Conservation (phyloP, 2,888 invertebrate species). For the Bellardia bayeri region DNA sequence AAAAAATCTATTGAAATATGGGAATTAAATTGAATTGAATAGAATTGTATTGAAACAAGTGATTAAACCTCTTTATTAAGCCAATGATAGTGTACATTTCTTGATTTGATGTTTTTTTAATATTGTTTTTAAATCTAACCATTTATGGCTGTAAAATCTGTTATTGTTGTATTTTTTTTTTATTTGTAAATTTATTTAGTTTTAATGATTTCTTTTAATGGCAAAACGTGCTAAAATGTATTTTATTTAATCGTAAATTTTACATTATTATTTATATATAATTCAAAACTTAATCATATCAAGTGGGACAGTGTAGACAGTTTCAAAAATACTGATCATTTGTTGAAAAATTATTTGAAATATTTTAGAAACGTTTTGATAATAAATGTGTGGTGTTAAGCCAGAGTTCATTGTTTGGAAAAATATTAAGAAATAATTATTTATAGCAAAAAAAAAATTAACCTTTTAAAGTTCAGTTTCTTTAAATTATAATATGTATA, state of each 20-base stretch:
- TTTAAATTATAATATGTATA: not conserved
- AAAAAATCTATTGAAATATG: constrained; percentile 30
- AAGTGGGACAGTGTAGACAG: constrained; percentile 38
- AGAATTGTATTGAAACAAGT: constrained; percentile 30
- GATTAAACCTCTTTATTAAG: constrained; percentile 39
- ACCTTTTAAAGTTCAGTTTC: constrained; percentile 16
- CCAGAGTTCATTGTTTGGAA: not conserved
- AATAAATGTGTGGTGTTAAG: not conserved
- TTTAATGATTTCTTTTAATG: constrained; percentile 66
- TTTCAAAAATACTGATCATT: constrained; percentile 6
- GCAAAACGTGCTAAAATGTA: constrained; percentile 59
- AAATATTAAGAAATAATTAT: not conserved
- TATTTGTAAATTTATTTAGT: constrained; percentile 40
- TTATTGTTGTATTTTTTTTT: constrained; percentile 39
- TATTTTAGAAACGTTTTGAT: not conserved
- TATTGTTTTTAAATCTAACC: constrained; percentile 54
- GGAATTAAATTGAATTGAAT: constrained; percentile 24
- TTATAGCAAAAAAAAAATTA: constrained; percentile 33
- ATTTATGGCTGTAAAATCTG: constrained; percentile 57
- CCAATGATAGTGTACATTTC: constrained; percentile 17
- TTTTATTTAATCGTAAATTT: constrained; percentile 41
- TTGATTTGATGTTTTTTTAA: constrained; percentile 5
- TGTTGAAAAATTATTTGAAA: constrained; percentile 6
- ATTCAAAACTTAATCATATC: not conserved
- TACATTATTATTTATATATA: not conserved